Evolutionary conservation across 1,140 invertebrate genomes (phyloP).

Genomic region (Spodoptera frugiperda): DNA sequence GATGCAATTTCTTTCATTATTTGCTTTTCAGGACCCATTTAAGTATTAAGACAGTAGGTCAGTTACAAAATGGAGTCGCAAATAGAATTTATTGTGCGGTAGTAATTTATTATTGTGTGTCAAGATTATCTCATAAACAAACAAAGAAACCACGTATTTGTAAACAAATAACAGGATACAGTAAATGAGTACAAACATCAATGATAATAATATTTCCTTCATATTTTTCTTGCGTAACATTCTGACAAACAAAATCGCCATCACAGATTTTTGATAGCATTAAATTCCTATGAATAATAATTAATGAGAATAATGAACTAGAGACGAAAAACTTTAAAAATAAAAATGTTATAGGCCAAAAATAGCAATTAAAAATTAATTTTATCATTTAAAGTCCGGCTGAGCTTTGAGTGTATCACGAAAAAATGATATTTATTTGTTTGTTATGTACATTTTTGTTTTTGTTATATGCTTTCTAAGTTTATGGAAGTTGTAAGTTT

Average conservation of each 20-base stretch:
- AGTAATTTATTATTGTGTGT: neutral
- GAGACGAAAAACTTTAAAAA: constrained; percentile 2
- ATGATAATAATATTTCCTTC: constrained; percentile 27
- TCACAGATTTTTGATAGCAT: neutral
- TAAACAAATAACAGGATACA: neutral
- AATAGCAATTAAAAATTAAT: constrained; percentile 30
- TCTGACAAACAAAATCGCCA: neutral
- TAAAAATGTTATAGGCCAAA: constrained; percentile 22
- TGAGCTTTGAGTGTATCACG: constrained; percentile 30
- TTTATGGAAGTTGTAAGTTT: constrained; percentile 53
- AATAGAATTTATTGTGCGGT: no score
- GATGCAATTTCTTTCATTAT: constrained; percentile 24
- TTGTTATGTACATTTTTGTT: constrained; percentile 48
- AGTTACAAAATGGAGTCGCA: neutral
- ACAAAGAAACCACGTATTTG: constrained; percentile 20
- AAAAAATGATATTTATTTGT: constrained; percentile 42
- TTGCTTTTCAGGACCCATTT: constrained; percentile 3
- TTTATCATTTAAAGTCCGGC: constrained; percentile 39
- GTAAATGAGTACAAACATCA: neutral
- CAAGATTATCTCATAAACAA: constrained; percentile 7
- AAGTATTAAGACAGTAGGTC: no score
- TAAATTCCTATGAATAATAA: constrained; percentile 10
- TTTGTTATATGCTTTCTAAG: constrained; percentile 60
- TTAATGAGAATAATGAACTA: constrained; percentile 17
- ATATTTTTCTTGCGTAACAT: neutral